Base-by-base conservation (phyloP, 2,113 vertebrate species). In the Myiozetetes cayanensis region DNA sequence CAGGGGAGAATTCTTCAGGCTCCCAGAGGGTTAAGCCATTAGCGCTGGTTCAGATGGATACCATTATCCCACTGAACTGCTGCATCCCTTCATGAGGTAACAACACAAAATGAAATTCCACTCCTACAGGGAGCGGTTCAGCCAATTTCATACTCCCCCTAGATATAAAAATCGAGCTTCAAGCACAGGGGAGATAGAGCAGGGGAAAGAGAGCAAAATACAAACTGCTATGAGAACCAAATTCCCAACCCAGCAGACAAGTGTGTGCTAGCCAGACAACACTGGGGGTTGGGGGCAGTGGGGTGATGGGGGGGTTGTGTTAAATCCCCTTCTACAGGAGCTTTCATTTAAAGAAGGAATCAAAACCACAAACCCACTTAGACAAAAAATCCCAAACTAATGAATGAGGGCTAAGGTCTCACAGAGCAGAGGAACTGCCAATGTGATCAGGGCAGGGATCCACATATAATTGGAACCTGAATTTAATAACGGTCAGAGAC, bases 1-100 rank as follows among this genome's bases (percentile, higher is more conserved):
- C 94, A 86, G 94, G 96, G 96, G 91, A 97, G 96, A 97, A 97
- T 96, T 96, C 92, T 96, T 97, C 73, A 93, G 85, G 89, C 94
- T 96, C 95, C 93, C 93, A 80, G 87, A 96, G 93, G 96, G 94
- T 93, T 94, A 96, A 92, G 73, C 94, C 93, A 96, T 97, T 96
- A 97, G 94, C 33, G 0, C 79, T 96, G 97, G 91, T 97, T 97
- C 93, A 94, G 82, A 96, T 15, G 1, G 68, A 87, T 53, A 95
- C 79, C 85, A 95, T 96, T 96, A 97, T 96, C 76, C 90, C 89
- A 74, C 73, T 96, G 87, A 96, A 89, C 79, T 89, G 89, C 90
- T 82, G 78, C 72, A 93, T 91, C 96, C 63, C 94, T 85, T 91
- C 85, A 80, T 5, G 55, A 94, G 41, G 79, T 88, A 93, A 84